Base-by-base conservation (phyloP, 1,140 invertebrate genomes). In the Brachionus sp. region DNA sequence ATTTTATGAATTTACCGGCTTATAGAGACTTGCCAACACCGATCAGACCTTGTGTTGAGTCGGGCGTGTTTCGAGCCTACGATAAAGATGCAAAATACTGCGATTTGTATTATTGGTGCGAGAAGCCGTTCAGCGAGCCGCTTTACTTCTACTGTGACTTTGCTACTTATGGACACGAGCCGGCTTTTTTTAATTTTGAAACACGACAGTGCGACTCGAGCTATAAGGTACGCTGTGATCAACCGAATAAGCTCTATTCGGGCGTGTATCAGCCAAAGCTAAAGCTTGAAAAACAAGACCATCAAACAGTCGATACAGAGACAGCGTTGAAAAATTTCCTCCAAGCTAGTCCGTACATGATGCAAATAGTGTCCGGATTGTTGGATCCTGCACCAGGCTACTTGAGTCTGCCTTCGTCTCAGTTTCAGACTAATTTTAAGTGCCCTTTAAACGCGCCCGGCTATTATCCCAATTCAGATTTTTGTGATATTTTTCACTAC, bases 401-500 rank as follows among this genome's bases (percentile, higher is more conserved):
- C n/a, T 16, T 80, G 16, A 42, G 35, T 23, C 25, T 80, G 37
- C 77, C 77, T 3, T 80, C 77, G 6, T 62, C 50, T 2, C 44
- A 82, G 16, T 82, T 82, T 44, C 66, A 68, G 35, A 70, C 62
- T 9, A 82, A 19, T 39, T 82, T 82, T 42, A 53, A 50, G 50
- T 82, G 80, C 42, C 80, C 57, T 7, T 10, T 82, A 16, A 57
- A 57, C 12, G 39, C 80, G 23, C 57, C 80, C 0, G 80, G 80
- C 2, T 83, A 73, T 39, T 83, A 53, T 42, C 29, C 82, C 0
- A 75, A 83, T 42, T 37, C 44, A 29, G 66, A 83, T 5, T 83
- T 25, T 77, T 83, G 82, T 77, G 82, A 83, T 29, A 62, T 83
- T 42, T 83, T 83, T 75, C 82, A 83, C 39, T 83, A 83, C 35